Base-by-base conservation (phyloP, 2,888 invertebrate genomes). In the Abscondita cerata region DNA sequence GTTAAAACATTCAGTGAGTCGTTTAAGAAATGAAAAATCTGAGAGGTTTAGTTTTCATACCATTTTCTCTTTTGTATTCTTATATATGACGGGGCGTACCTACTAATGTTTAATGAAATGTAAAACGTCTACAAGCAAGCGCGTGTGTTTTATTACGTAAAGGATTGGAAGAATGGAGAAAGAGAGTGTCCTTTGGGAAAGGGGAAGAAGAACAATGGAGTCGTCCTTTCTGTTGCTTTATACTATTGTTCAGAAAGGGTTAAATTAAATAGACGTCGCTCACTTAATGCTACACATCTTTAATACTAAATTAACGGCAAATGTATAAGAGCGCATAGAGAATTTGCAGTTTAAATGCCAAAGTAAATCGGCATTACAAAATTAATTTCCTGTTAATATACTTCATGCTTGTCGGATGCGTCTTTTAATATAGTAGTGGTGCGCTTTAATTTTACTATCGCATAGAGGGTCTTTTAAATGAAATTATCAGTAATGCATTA, bases 31-130 rank as follows among this genome's bases (percentile, higher is more conserved):
- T 36, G 38, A 48, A 58, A 62, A 48, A 52, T 48, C 48, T 62
- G 53, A 48, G 52, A 56, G 47, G 56, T 63, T 64, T 68, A 67
- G 62, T 62, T 62, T 62, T 62, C 62, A 48, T 62, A 48, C 52
- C 52, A 61, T 54, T 62, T 62, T 53, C 51, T 57, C 52, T 60
- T 41, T 64, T 50, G 60, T 63, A 63, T 58, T 55, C 41, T 64
- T 68, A 62, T 70, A 61, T 64, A 65, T 66, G 59, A 58, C 55
- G 59, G 67, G 68, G 69, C 70, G 69, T 70, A 67, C 67, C 60
- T 60, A 68, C 65, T 68, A 69, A 71, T 72, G 70, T 71, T 72
- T 74, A 76, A 76, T 76, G 75, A 76, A 75, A 76, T 74, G 75
- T 76, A 75, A 76, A 75, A 75, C 71, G 74, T 72, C 74, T 72